Conservation (phyloP, 2,797 vertebrate genomes). For the Delichon dasypus region DNA sequence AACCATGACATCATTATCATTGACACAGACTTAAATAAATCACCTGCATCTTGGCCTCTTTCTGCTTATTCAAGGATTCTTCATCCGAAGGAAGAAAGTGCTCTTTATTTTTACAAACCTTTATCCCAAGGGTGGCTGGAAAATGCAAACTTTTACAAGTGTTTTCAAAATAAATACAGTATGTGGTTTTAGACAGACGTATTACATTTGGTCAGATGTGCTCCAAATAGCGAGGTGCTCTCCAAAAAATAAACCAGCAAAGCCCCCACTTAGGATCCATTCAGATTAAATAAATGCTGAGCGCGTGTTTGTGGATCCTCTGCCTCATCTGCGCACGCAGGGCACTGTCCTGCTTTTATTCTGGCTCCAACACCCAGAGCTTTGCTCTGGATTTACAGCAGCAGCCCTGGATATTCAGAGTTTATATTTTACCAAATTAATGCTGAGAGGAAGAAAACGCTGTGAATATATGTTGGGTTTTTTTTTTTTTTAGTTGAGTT, state of each 20-base stretch:
- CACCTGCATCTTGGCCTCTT: conserved; percentile 87
- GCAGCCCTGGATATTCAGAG: background rate
- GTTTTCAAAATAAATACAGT: conserved; percentile 94
- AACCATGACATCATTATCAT: conserved; percentile 97
- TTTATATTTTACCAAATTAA: background rate
- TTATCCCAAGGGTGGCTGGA: conserved; percentile 82
- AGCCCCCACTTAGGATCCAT: conserved; percentile 30
- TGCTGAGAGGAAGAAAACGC: background rate
- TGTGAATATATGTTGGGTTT: too few species aligned
- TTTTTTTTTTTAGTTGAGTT: background rate
- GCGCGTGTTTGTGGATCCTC: background rate
- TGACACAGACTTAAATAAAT: conserved; percentile 92
- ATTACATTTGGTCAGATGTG: conserved; percentile 72
- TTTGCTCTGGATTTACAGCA: background rate
- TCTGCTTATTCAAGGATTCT: conserved; percentile 83
- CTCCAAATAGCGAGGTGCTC: conserved; percentile 62
- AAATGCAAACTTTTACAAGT: conserved; percentile 89
- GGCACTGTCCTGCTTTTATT: background rate
- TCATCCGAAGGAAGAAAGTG: conserved; percentile 81
- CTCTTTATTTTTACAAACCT: conserved; percentile 82
- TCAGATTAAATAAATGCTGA: conserved; percentile 55
- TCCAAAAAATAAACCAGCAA: conserved; percentile 61
- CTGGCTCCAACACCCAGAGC: background rate
- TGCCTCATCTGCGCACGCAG: background rate
- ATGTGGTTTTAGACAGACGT: conserved; percentile 75